Evolutionary conservation across 2,113 vertebrate species (phyloP), one percentile per base, ranked within the genome.

Genomic region (Antigone vipio): DNA sequence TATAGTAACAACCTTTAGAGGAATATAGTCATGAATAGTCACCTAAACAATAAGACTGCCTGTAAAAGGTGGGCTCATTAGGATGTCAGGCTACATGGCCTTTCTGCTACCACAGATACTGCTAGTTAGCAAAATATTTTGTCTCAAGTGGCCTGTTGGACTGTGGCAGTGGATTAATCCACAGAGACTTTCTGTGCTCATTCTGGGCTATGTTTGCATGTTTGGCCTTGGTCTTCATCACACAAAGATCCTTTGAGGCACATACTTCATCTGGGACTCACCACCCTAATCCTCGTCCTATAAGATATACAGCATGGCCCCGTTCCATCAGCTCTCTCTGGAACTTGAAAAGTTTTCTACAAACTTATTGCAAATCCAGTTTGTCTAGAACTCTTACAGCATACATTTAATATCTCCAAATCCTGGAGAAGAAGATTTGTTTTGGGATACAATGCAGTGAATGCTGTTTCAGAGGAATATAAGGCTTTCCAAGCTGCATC

Each of bases 291-390:
- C 9, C 38, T 85, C 15, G 35, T 88, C 17, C 1, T 5, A 0
- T 12, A 50, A 79, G 11, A 42, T 17, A 21, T 1, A 13, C 4
- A 38, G 4, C 0, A 1, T 42, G 35, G 15, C 23, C 58, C 15
- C 0, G 2, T 47, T 47, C 21, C 6, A 8, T 1, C 0, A 45
- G 17, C 18, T 53, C 9, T 53, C 9, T 5, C 24, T 26, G 34
- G 23, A 58, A 56, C 52, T 15, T 59, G 38, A 77, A 87, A 64
- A 40, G 2, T 40, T 89, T 82, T 75, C 62, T 69, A 24, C 19
- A 87, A 62, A 50, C 11, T 45, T 74, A 32, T 3, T 79, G 15
- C 3, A 85, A 79, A 88, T 44, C 4, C 8, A 27, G 2, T 52
- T 89, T 88, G 23, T 52, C 30, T 68, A 52, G 35, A 68, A 75